Evolutionary conservation across 2,888 invertebrate genomes (phyloP).

Genomic region (Thereva unica): DNA sequence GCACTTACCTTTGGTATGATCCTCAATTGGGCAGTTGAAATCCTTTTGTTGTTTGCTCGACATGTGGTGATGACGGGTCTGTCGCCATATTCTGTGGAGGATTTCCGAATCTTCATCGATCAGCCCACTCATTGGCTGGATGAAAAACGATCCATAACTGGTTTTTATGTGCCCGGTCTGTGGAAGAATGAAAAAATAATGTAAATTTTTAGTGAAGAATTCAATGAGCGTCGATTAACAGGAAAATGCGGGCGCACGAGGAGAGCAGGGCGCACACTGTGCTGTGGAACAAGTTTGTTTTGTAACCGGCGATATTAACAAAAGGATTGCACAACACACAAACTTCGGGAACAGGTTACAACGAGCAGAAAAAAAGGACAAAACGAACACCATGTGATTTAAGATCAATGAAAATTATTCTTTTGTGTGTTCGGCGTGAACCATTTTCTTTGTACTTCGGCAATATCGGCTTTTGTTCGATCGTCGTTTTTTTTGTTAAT

Average conservation of each 20-base stretch:
- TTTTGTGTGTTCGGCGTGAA: no score
- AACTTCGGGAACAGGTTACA: no score
- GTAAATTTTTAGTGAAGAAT: neutral
- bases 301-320: no score
- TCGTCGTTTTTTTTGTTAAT: no score
- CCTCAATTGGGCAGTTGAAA: conserved; percentile 37
- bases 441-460: no score
- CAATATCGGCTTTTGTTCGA: no score
- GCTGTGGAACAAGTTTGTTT: no score
- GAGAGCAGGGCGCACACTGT: no score
- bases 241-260: neutral
- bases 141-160: conserved; percentile 67
- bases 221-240: neutral
- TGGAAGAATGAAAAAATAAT: conserved; percentile 46
- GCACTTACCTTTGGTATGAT: conserved; percentile 38
- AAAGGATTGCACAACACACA: no score
- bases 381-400: no score
- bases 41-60: conserved; percentile 1
- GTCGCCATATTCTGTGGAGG: conserved; percentile 47
- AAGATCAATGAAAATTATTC: no score
- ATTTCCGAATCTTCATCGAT: conserved; percentile 18
- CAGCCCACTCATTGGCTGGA: conserved; percentile 61
- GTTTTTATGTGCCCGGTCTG: conserved; percentile 74
- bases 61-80: conserved; percentile 44
- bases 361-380: no score